These are phyloP conservation scores for Poecile montanus DNA, from an alignment of 2,797 vertebrate genomes.

Conservation along the genomic window DNA sequence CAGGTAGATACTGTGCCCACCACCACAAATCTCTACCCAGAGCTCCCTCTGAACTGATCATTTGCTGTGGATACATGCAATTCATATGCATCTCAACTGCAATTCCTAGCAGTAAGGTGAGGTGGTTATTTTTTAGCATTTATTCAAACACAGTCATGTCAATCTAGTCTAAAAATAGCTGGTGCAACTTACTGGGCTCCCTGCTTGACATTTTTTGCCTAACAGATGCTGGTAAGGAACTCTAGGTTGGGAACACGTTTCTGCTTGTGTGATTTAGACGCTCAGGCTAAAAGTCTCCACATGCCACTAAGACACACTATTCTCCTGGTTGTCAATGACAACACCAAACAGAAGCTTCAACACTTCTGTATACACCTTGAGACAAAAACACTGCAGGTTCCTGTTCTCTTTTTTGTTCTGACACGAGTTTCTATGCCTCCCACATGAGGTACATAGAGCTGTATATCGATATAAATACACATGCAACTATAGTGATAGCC, in stretches of 20 bases:
- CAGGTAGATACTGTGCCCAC: background rate
- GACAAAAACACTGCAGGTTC: background rate
- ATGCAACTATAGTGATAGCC: background rate
- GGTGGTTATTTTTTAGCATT: background rate
- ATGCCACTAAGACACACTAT: background rate
- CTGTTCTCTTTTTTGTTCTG: background rate
- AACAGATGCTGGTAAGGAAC: background rate
- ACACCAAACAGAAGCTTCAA: slow-evolving; percentile 45
- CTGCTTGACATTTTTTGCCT: background rate
- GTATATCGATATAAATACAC: background rate
- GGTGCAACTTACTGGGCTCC: background rate
- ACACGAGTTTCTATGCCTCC: background rate
- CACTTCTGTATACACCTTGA: background rate
- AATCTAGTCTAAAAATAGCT: background rate
- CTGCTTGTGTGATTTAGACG: background rate
- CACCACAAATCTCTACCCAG: background rate
- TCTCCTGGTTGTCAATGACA: slow-evolving; percentile 55
- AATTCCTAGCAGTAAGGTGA: background rate
- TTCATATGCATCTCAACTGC: background rate
- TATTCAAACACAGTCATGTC: background rate
- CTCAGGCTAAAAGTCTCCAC: background rate
- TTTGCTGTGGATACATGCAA: fast-evolving
- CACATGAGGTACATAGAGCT: background rate
- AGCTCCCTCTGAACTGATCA: background rate
- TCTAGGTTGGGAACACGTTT: background rate